Evolutionary conservation across 92 coral and sea anemone species (phyloP).

Genomic region (Isaurus tuberculatus): DNA sequence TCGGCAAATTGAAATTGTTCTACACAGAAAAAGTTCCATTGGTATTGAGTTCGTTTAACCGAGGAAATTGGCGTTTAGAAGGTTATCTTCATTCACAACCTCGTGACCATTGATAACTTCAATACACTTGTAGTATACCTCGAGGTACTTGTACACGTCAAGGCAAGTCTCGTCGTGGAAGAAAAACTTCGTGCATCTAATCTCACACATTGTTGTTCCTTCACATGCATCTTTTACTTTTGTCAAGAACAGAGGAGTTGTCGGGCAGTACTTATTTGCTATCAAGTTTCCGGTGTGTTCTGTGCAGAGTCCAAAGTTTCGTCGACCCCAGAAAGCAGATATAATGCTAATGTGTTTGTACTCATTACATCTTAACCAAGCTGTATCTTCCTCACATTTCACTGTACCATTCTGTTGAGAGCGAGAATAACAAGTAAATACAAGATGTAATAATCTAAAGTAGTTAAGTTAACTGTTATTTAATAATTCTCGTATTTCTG

Average conservation of each 20-base stretch:
- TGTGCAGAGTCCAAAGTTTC: conserved; percentile 99
- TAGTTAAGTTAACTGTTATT: too few relatives aligned
- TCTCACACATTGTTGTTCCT: conserved; percentile 99
- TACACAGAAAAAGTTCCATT: conserved; percentile 26
- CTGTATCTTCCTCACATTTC: conserved; percentile 99
- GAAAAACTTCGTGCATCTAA: conserved; percentile 97
- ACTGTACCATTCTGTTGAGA: conserved; percentile 93
- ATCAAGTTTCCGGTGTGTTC: conserved; percentile 94
- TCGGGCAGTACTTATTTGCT: conserved; percentile 90
- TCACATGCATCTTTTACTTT: conserved; percentile 99
- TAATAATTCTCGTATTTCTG: background rate
- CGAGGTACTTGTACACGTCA: conserved; percentile 98
- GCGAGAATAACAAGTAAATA: background rate
- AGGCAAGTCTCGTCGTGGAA: conserved; percentile 86
- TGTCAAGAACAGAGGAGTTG: conserved; percentile 94
- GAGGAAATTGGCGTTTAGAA: conserved; percentile 97
- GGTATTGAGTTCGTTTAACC: conserved; percentile 66
- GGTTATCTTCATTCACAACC: conserved; percentile 98
- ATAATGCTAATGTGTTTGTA: conserved; percentile 99
- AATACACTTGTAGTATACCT: conserved; percentile 99
- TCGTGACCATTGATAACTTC: conserved; percentile 99
- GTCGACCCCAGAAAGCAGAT: conserved; percentile 99
- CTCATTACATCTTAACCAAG: conserved; percentile 99
- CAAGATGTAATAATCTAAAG: too few relatives aligned
- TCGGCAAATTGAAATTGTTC: conserved; percentile 43